phyloP scores from a whole-genome alignment of 2,888 invertebrate species.

The Drosophila imparisetae region DNA sequence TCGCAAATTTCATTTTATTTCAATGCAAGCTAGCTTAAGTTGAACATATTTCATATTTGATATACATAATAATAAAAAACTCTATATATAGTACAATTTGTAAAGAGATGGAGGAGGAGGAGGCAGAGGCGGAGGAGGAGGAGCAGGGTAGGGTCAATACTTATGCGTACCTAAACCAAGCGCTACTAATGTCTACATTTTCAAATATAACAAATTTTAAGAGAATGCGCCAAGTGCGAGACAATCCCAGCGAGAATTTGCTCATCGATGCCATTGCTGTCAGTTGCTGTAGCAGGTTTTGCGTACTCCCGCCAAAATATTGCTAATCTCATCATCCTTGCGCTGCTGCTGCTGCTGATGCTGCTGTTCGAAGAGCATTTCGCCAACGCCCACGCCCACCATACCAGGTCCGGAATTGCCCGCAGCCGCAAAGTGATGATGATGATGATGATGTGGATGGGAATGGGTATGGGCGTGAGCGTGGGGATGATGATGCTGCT shows the following conservation, averaged over 20 bases:
- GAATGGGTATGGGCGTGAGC: slow-evolving; percentile 39
- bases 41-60: slow-evolving; percentile 38
- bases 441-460: slow-evolving; percentile 41
- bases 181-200: slow-evolving; percentile 43
- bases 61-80: slow-evolving; percentile 36
- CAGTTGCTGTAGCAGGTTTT: slow-evolving; percentile 94
- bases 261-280: slow-evolving; percentile 51
- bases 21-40: slow-evolving; percentile 59
- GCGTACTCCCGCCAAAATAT: slow-evolving; percentile 93
- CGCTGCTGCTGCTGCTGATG: slow-evolving; percentile 85
- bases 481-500: slow-evolving; percentile 53
- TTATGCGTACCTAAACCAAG: slow-evolving; percentile 55
- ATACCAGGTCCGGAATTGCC: slow-evolving; percentile 22
- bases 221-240: slow-evolving; percentile 7
- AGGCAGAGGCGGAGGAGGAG: neutral
- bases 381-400: slow-evolving; percentile 42
- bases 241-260: neutral
- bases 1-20: slow-evolving; percentile 52
- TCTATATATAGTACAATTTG: slow-evolving; percentile 45
- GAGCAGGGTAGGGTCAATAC: slow-evolving; percentile 16
- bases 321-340: slow-evolving; percentile 94
- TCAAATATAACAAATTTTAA: slow-evolving; percentile 46
- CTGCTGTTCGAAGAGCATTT: slow-evolving; percentile 84
- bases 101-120: neutral
- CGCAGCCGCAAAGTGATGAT: slow-evolving; percentile 35